phyloP scores from a whole-genome alignment of 2,888 invertebrate genomes.

The Pachydiplax longipennis region DNA sequence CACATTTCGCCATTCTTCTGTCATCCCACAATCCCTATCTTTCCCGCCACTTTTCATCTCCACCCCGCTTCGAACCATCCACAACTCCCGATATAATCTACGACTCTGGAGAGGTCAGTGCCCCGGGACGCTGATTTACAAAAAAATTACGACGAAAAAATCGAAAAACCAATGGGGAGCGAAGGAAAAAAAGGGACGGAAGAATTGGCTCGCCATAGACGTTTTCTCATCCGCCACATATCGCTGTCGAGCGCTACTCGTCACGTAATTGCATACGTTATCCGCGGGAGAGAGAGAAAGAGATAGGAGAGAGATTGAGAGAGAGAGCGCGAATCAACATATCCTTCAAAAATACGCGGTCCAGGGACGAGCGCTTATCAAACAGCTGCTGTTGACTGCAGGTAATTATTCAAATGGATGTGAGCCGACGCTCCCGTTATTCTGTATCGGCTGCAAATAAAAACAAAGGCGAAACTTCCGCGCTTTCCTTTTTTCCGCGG shows the following conservation, averaged over 20 bases:
- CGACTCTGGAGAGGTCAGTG: not conserved
- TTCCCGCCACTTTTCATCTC: not conserved
- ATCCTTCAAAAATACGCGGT: not conserved
- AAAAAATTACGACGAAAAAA: no score
- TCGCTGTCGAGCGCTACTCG: not conserved
- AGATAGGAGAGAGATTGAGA: not conserved
- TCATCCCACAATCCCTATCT: not conserved
- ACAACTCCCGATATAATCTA: not conserved
- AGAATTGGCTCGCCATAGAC: no score
- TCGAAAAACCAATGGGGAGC: no score
- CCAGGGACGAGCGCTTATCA: not conserved
- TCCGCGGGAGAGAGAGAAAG: not conserved
- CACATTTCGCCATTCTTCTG: not conserved
- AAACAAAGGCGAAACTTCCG: not conserved
- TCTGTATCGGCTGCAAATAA: not conserved
- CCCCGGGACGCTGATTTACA: no score
- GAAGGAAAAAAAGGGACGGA: no score
- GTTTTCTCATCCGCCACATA: not conserved
- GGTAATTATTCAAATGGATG: not conserved
- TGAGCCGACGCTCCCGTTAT: not conserved
- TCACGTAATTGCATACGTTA: not conserved
- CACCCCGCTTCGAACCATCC: not conserved
- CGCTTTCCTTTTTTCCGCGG: no score
- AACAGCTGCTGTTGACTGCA: not conserved
- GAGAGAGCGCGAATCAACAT: not conserved